Conservation (phyloP, 92 coral and sea anemone species). For the Phenganax marumi region DNA sequence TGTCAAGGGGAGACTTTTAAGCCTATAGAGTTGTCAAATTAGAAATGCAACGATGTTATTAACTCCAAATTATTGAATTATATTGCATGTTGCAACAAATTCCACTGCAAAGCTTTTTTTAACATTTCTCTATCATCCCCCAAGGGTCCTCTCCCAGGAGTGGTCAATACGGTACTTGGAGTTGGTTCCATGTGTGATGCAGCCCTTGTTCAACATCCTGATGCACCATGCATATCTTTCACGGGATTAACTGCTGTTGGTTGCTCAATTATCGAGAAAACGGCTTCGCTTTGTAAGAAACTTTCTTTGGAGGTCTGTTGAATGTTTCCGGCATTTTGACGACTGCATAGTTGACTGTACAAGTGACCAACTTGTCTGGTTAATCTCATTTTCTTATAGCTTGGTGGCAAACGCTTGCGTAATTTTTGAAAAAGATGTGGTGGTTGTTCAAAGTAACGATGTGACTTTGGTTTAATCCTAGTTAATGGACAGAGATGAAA, state of each 20-base stretch:
- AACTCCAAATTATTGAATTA: too few relatives aligned
- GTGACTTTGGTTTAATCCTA: too few relatives aligned
- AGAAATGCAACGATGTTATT: too few relatives aligned
- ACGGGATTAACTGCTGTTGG: constrained; percentile 87
- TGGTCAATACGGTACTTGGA: constrained; percentile 75
- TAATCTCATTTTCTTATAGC: constrained; percentile 38
- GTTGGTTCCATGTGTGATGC: constrained; percentile 76
- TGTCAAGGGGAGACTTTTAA: too few relatives aligned
- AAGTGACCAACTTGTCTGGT: too few relatives aligned
- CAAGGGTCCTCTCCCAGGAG: constrained; percentile 75
- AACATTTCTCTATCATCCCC: neutral
- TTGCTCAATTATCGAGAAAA: constrained; percentile 51
- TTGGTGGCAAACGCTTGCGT: constrained; percentile 79
- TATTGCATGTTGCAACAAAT: too few relatives aligned
- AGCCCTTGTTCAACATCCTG: constrained; percentile 69
- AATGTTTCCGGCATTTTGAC: too few relatives aligned
- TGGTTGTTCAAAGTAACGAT: constrained; percentile 64
- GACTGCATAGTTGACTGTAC: too few relatives aligned
- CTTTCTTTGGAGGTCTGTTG: constrained; percentile 68
- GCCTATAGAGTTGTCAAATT: too few relatives aligned
- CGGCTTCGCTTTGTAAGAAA: constrained; percentile 73
- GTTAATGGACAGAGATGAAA: too few relatives aligned
- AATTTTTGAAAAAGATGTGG: constrained; percentile 81
- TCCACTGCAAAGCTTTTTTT: too few relatives aligned
- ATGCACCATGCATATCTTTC: constrained; percentile 62